Evolutionary conservation across 2,113 vertebrate genomes (phyloP), one percentile per base, ranked within the genome.

Genomic region (Cyphomyrus discorhynchus): DNA sequence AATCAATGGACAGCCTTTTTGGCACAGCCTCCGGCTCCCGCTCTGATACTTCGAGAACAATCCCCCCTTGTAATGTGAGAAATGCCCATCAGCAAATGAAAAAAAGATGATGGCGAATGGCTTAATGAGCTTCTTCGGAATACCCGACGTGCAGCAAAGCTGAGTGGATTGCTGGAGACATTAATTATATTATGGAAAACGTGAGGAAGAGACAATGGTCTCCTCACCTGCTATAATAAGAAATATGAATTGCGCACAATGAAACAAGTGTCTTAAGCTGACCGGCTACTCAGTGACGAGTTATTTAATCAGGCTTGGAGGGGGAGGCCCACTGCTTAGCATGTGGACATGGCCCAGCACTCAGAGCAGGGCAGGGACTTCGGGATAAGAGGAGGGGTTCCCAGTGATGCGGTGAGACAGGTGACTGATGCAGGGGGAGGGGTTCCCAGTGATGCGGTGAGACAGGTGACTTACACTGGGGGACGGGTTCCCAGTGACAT

Each of bases 1-100:
- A 96, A 95, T 94, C 97, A 95, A 96, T 95, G 96, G 97, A 96
- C 95, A 96, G 96, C 70, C 52, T 86, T 88, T 77, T 11, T 82
- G 50, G 39, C 86, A 70, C 86, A 24, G 31, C 31, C 87, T 6
- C 19, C 74, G 1, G 4, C 66, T 49, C 45, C 24, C 42, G 91
- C 95, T 95, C 95, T 95, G 94, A 95, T 66, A 93, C 93, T 95
- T 94, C 94, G 93, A 93, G 93, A 96, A 90, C 88, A 95, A 95
- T 94, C 94, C 94, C 94, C 91, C 92, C 92, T 70, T 93, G 94
- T 94, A 90, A 87, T 90, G 88, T 88, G 89, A 93, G 91, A 92
- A 92, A 84, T 88, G 91, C 92, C 86, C 35, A 90, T 92, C 90
- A 90, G 90, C 85, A 91, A 91, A 31, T 97, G 96, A 91, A 90